These are phyloP conservation scores for Phyllostomus hastatus DNA, from an alignment of 2,113 vertebrate genomes.

Conservation along the genomic window DNA sequence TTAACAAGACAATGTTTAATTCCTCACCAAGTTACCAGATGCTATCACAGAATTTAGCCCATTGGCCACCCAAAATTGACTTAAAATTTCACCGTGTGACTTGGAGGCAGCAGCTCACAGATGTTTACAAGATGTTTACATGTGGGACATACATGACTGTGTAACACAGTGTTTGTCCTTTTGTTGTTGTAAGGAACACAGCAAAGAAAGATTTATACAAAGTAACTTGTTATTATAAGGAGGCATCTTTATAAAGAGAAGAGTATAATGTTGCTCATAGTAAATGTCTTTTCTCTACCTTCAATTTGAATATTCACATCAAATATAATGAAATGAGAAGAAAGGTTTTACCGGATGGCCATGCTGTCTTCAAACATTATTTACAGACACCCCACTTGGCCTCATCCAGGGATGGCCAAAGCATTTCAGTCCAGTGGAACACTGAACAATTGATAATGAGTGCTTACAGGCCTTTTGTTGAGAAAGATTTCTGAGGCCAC, in stretches of 20 bases:
- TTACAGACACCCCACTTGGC: not conserved
- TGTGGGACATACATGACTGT: not conserved
- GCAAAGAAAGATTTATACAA: not conserved
- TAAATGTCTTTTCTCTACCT: not conserved
- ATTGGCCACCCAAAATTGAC: not conserved
- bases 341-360: not conserved
- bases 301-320: not conserved
- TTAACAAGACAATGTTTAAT: not conserved
- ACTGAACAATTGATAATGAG: not conserved
- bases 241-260: not conserved
- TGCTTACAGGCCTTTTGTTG: not conserved
- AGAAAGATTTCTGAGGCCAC: not conserved
- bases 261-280: not conserved
- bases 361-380: not conserved
- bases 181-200: not conserved
- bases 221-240: not conserved
- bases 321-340: slow-evolving; percentile 9
- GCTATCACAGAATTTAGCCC: not conserved
- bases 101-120: not conserved
- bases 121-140: not conserved
- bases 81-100: not conserved
- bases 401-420: not conserved
- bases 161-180: not conserved
- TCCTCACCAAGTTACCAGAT: not conserved
- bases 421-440: not conserved